Evolutionary conservation across 2,888 invertebrate species (phyloP).

Genomic region (Subacronicta megacephala): DNA sequence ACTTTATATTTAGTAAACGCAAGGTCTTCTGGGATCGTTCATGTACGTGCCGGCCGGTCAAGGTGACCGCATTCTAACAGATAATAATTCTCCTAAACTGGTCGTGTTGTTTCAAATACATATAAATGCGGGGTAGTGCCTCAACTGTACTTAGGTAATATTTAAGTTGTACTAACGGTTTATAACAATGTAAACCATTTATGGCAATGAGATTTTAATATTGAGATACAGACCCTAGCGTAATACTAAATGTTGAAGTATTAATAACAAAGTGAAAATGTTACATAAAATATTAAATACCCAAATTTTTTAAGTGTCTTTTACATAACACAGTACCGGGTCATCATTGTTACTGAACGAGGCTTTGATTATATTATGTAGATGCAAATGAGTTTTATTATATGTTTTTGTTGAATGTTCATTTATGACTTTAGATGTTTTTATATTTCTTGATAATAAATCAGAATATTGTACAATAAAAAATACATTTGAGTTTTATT

Average conservation of each 20-base stretch:
- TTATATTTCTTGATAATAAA: constrained; percentile 37
- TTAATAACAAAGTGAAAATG: constrained; percentile 40
- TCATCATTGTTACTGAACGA: constrained; percentile 29
- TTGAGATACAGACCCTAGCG: constrained; percentile 14
- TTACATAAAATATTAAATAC: constrained; percentile 32
- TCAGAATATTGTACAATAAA: constrained; percentile 38
- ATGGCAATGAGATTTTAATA: constrained; percentile 1
- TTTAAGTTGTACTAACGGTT: constrained; percentile 16
- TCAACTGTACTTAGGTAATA: constrained; percentile 28
- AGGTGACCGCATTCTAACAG: constrained; percentile 4
- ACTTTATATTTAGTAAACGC: constrained; percentile 8
- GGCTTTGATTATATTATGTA: constrained; percentile 44
- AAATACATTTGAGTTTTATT: constrained; percentile 43
- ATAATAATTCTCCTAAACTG: constrained; percentile 5
- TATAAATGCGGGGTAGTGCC: constrained; percentile 17
- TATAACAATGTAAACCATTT: constrained; percentile 11
- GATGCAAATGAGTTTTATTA: constrained; percentile 31
- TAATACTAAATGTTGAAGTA: constrained; percentile 33
- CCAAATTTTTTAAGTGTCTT: constrained; percentile 33
- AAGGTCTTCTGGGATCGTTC: constrained; percentile 9
- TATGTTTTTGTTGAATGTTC: constrained; percentile 40
- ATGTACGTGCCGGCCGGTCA: constrained; percentile 5
- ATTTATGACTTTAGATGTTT: constrained; percentile 35
- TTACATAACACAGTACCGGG: constrained; percentile 34
- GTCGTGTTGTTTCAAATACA: constrained; percentile 15